These are phyloP conservation scores for Gallinago jamesoni DNA, from an alignment of 2,113 vertebrate genomes.

Conservation along the genomic window DNA sequence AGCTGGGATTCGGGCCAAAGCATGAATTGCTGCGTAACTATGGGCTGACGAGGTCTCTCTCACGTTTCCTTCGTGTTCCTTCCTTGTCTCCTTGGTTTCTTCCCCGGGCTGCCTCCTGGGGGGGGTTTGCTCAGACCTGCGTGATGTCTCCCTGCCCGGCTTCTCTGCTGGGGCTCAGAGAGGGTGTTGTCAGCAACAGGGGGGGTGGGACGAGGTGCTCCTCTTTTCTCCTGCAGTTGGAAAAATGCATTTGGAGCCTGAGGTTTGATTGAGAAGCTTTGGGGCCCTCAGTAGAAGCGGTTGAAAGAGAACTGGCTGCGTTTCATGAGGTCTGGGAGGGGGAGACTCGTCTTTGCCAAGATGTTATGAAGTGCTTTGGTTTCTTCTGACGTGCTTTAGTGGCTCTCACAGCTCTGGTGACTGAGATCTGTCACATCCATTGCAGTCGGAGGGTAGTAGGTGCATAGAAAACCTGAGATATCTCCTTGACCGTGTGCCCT, in stretches of 20 bases:
- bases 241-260: not conserved
- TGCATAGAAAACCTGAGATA: not conserved
- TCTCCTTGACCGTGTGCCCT: not conserved
- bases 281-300: not conserved
- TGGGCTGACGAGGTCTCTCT: not conserved
- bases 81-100: not conserved
- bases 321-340: not conserved
- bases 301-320: not conserved
- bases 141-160: not conserved
- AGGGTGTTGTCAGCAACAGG: not conserved
- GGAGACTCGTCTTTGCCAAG: not conserved
- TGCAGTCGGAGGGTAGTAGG: not conserved
- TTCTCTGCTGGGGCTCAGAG: not conserved
- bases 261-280: not conserved
- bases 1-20: slow-evolving; percentile 33
- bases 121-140: not conserved
- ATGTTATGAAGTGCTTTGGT: not conserved
- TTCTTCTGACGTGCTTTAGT: not conserved
- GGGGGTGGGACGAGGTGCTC: not conserved
- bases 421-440: not conserved
- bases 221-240: not conserved
- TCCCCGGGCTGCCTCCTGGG: not conserved
- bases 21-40: not conserved
- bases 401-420: not conserved
- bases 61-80: not conserved